Conservation (phyloP, 2,888 invertebrate species). For the Selenia dentaria region DNA sequence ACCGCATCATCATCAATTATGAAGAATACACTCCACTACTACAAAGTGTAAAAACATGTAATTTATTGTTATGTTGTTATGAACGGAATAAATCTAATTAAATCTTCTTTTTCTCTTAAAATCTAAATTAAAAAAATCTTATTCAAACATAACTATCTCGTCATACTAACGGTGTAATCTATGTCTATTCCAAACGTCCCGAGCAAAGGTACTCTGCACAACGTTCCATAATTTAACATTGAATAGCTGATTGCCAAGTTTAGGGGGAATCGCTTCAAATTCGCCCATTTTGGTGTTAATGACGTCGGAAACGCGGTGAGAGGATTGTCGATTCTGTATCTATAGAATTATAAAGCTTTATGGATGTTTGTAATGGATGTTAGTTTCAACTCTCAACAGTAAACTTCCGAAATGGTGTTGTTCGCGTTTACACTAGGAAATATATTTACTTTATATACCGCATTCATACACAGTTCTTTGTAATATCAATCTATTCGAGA, state of each 20-base stretch:
- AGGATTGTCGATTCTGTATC: slow-evolving; percentile 17
- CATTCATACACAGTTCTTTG: too few species aligned
- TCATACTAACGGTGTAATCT: too few species aligned
- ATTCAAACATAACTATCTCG: too few species aligned
- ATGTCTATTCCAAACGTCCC: neutral
- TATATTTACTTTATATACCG: too few species aligned
- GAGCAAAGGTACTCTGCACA: neutral
- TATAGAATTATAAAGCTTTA: slow-evolving; percentile 9
- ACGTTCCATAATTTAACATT: slow-evolving; percentile 44
- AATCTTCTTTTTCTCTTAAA: too few species aligned
- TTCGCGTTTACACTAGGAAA: neutral
- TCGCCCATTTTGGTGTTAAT: slow-evolving; percentile 23
- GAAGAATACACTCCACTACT: too few species aligned
- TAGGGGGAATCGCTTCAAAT: slow-evolving; percentile 40
- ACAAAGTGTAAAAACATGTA: too few species aligned
- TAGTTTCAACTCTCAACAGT: neutral
- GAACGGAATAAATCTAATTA: too few species aligned
- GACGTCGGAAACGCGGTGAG: slow-evolving; percentile 15
- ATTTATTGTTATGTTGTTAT: too few species aligned
- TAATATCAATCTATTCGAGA: too few species aligned
- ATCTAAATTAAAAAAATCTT: too few species aligned
- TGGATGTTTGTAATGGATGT: slow-evolving; percentile 11
- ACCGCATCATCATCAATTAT: too few species aligned
- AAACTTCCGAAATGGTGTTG: neutral
- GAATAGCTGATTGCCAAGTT: slow-evolving; percentile 51